These are phyloP conservation scores for Otolemur garnettii DNA, from an alignment of 2,113 vertebrate species.

Conservation along the genomic window DNA sequence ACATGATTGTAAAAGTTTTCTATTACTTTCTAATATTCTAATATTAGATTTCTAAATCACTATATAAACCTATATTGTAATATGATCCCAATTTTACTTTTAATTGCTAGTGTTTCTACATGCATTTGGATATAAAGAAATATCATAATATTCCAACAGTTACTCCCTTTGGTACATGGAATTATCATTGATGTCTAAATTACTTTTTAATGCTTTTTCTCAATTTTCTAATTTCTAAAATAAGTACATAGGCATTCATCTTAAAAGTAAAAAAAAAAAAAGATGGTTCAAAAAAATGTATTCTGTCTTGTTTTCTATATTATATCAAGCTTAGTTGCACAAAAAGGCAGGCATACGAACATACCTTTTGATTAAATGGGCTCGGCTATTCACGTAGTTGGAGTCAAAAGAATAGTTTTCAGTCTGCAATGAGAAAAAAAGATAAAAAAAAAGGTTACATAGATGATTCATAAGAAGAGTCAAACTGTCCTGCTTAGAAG, in stretches of 20 bases:
- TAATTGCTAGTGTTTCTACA: constrained; percentile 14
- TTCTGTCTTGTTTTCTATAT: constrained; percentile 73
- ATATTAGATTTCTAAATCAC: constrained; percentile 31
- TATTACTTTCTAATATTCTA: not conserved
- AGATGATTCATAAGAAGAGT: constrained; percentile 43
- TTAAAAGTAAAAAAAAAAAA: not conserved
- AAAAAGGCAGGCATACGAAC: constrained; percentile 81
- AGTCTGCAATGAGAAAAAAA: constrained; percentile 92
- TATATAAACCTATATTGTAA: constrained; percentile 38
- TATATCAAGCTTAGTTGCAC: constrained; percentile 74
- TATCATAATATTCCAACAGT: constrained; percentile 14
- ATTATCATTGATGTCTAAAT: constrained; percentile 35
- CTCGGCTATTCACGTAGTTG: constrained; percentile 99
- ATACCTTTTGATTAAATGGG: constrained; percentile 99
- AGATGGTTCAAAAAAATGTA: not conserved
- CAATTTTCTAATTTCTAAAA: constrained; percentile 40
- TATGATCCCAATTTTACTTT: not conserved
- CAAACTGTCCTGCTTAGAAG: constrained; percentile 42
- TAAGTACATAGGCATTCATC: constrained; percentile 36
- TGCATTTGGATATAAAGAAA: constrained; percentile 47
- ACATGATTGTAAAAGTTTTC: constrained; percentile 76
- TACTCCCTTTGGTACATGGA: not conserved
- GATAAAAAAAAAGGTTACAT: constrained; percentile 68
- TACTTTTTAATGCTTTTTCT: constrained; percentile 50
- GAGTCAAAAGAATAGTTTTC: constrained; percentile 99